Evolutionary conservation across 2,797 vertebrate species (phyloP), one percentile per base, ranked within the genome.

Genomic region (Cryptoblepharus egeriae): DNA sequence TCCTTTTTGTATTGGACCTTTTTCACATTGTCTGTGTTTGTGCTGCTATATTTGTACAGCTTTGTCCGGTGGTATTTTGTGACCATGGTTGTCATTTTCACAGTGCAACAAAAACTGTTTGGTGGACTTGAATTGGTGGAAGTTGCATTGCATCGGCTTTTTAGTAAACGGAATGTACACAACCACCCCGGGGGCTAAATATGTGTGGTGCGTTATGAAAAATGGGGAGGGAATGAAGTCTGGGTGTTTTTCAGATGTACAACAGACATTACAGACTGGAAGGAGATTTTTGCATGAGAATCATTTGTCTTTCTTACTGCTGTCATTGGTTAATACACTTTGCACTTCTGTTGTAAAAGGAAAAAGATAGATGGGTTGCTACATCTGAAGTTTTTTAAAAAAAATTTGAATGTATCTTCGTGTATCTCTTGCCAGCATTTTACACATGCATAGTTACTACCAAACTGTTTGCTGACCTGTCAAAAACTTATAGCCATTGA

Each of bases 61-160:
- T 90, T 95, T 0, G 92, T 97, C 16, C 94, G 96, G 52, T 93
- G 97, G 95, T 99, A 97, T 93, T 96, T 96, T 63, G 82, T 96
- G 39, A 37, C 95, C 52, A 80, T 96, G 94, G 84, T 97, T 26
- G 7, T 93, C 12, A 91, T 99, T 55, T 98, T 95, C 12, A 67
- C 96, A 15, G 91, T 92, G 57, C 98, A 98, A 93, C 97, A 98
- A 67, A 97, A 96, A 94, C 10, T 97, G 24, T 94, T 96, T 7
- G 98, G 98, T 1, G 99, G 99, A 68, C 89, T 99, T 72, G 98
- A 99, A 94, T 91, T 99, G 86, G 92, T 99, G 61, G 98, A 99
- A 96, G 87, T 99, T 77, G 93, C 97, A 73, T 98, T 97, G 83
- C 97, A 99, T 88, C 96, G n/a, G 0, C 90, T 93, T 85, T 93